These are phyloP conservation scores for Elachura formosa DNA, from an alignment of 2,113 vertebrate genomes.

Conservation along the genomic window DNA sequence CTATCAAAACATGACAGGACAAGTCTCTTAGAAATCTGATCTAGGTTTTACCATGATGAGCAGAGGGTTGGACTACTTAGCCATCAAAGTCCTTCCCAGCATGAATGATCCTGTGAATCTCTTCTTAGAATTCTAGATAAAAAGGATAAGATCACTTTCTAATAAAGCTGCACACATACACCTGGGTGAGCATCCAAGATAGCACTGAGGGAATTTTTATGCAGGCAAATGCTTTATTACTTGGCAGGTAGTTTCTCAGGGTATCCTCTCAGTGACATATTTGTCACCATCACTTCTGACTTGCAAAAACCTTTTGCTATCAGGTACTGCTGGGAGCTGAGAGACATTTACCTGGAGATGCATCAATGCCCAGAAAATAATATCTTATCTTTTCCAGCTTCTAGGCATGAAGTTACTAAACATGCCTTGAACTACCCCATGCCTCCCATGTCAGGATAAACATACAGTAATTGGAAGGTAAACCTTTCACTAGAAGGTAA, in stretches of 20 bases:
- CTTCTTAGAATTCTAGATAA: background rate
- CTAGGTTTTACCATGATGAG: background rate
- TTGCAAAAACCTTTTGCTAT: background rate
- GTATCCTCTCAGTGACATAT: background rate
- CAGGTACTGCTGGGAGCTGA: accelerated
- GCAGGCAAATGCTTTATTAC: background rate
- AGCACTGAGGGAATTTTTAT: background rate
- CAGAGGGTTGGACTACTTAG: background rate
- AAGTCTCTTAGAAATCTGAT: background rate
- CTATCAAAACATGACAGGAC: background rate
- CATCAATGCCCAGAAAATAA: background rate
- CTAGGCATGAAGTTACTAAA: background rate
- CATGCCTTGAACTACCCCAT: background rate
- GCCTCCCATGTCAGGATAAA: background rate
- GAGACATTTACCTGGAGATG: background rate
- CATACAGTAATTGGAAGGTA: background rate
- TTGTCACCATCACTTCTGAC: background rate
- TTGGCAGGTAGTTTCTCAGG: background rate
- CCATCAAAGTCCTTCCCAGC: background rate
- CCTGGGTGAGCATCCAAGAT: background rate
- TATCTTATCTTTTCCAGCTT: background rate
- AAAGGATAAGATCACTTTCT: background rate
- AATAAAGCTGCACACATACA: background rate
- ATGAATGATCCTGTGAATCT: background rate
- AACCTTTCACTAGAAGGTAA: background rate